Evolutionary conservation across 2,113 vertebrate genomes (phyloP).

Genomic region (Laticauda laticaudata): DNA sequence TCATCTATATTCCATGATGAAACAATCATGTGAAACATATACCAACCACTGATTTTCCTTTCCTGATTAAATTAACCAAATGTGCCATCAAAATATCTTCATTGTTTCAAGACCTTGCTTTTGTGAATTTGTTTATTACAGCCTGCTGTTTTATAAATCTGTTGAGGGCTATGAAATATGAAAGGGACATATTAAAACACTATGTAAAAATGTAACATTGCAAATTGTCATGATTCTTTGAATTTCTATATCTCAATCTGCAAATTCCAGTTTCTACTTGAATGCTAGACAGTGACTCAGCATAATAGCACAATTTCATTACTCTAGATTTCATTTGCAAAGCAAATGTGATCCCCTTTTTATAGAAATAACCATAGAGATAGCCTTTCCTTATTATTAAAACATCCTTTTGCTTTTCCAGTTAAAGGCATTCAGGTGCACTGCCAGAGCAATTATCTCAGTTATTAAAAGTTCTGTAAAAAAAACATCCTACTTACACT

Average conservation of each 20-base stretch:
- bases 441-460: background rate
- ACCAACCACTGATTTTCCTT: background rate
- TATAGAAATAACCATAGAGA: slow-evolving; percentile 8
- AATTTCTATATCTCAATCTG: background rate
- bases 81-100: background rate
- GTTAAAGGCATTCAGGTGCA: rapidly evolving
- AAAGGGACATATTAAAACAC: background rate
- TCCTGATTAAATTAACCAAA: background rate
- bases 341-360: background rate
- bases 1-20: background rate
- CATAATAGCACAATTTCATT: background rate
- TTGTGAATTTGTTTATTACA: background rate
- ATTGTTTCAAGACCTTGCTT: background rate
- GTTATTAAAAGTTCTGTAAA: slow-evolving; percentile 6
- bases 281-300: background rate
- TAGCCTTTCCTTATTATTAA: slow-evolving; percentile 12
- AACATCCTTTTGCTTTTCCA: background rate
- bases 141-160: background rate
- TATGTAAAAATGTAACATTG: background rate
- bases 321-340: background rate
- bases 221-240: background rate
- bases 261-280: background rate
- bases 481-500: background rate
- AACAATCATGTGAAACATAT: background rate
- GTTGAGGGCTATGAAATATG: background rate